Evolutionary conservation across 2,888 invertebrate genomes (phyloP).

Genomic region (Torymus tubicola): DNA sequence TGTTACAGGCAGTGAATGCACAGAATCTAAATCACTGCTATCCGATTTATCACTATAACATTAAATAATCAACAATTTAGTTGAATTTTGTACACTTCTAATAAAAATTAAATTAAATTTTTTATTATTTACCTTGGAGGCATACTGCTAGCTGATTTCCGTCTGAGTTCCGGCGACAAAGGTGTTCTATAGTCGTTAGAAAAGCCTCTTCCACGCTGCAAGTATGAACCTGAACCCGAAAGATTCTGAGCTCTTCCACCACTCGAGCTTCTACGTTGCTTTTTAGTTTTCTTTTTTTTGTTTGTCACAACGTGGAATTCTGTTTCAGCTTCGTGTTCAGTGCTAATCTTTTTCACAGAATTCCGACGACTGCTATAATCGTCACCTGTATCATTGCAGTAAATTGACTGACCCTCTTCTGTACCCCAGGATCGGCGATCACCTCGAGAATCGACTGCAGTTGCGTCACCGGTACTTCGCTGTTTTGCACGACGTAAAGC

Average conservation of each 20-base stretch:
- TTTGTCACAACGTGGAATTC: conserved; percentile 92
- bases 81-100: neutral
- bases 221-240: conserved; percentile 70
- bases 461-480: conserved; percentile 71
- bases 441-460: conserved; percentile 72
- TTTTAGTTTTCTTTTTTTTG: conserved; percentile 86
- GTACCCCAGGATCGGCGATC: conserved; percentile 83
- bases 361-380: conserved; percentile 72
- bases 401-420: conserved; percentile 79
- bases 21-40: conserved; percentile 90
- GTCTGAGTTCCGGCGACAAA: conserved; percentile 76
- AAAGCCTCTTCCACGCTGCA: conserved; percentile 72
- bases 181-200: conserved; percentile 71
- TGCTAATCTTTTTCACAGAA: conserved; percentile 66
- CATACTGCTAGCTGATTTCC: conserved; percentile 86
- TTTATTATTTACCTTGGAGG: conserved; percentile 79
- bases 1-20: conserved; percentile 87
- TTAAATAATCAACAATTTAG: neutral
- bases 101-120: neutral
- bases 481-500: conserved; percentile 72
- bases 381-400: conserved; percentile 74
- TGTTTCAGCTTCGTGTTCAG: conserved; percentile 75
- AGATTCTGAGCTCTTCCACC: conserved; percentile 74
- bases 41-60: conserved; percentile 84
- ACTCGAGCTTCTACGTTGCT: conserved; percentile 78